Evolutionary conservation across 2,113 vertebrate genomes (phyloP), one percentile per base, ranked within the genome.

Genomic region (Leucosticte australis): DNA sequence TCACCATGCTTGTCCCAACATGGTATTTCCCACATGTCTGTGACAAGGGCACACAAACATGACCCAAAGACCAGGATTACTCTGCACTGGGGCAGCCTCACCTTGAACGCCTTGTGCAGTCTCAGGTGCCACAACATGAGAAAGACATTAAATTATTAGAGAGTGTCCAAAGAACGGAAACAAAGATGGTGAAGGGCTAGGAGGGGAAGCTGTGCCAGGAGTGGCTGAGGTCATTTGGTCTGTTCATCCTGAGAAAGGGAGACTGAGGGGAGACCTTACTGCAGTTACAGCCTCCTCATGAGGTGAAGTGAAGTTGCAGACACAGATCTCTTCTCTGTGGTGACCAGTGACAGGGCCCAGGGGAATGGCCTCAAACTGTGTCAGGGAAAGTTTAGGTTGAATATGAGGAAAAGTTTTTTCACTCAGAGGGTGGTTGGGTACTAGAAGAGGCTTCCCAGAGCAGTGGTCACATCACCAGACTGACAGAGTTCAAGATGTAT

Each of bases 21-120:
- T 1, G 9, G 21, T 35, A 68, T 35, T 52, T 44, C 33, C 15
- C n/a, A 10, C 0, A 1, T 9, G 2, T 62, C 41, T 62, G n/a
- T 77, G 19, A 84, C 50, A 60, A 77, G n/a, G 26, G 21, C 46
- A 56, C 9, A 19, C 24, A 69, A 76, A 52, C 19, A 13, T 13
- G 18, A 87, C 18, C 20, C 18, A 30, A 77, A 92, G 13, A 69
- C 26, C 33, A 35, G 13, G 33, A 77, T 19, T n/a, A 24, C 52
- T 30, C 50, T 49, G 30, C 35, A 49, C 24, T n/a, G 27, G 4
- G 27, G 21, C 17, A 27, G 57, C 39, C 22, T 53, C 39, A 46
- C 39, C 22, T 42, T 46, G 2, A 57, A 21, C 30, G 60, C 24
- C 28, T 26, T 6, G 13, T 4, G 30, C 13, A 65, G 52, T 49